Evolutionary conservation across 2,888 invertebrate genomes (phyloP).

Genomic region (Clostera curtula): DNA sequence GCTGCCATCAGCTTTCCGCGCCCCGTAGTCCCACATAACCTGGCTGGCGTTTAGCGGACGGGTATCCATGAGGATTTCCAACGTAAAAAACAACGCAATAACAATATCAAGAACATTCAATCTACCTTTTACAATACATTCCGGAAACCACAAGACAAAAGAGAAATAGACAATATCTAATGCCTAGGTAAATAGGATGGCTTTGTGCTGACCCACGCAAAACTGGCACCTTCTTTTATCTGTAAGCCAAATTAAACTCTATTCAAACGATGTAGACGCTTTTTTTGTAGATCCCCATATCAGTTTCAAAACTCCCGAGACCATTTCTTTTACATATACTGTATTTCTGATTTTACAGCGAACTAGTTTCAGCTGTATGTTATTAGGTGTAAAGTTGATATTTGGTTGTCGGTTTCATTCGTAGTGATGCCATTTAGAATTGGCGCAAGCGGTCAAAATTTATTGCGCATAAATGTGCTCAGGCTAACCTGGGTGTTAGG

Average conservation of each 20-base stretch:
- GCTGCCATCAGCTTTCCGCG: too few species aligned
- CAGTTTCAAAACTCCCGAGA: slow-evolving; percentile 53
- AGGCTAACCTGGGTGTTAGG: slow-evolving; percentile 72
- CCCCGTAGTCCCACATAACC: too few species aligned
- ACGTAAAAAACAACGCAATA: too few species aligned
- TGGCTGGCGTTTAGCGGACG: too few species aligned
- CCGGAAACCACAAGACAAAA: slow-evolving; percentile 67
- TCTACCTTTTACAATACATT: slow-evolving; percentile 42
- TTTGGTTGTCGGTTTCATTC: slow-evolving; percentile 21
- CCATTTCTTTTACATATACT: slow-evolving; percentile 61
- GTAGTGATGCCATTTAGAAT: slow-evolving; percentile 54
- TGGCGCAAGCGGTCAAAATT: slow-evolving; percentile 67
- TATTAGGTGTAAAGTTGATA: slow-evolving; percentile 22
- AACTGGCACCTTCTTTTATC: slow-evolving; percentile 59
- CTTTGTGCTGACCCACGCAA: slow-evolving; percentile 51
- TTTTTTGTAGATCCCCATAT: slow-evolving; percentile 45
- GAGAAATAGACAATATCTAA: slow-evolving; percentile 61
- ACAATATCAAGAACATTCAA: neutral
- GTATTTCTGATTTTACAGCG: slow-evolving; percentile 24
- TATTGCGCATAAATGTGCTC: slow-evolving; percentile 75
- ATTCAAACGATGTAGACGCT: slow-evolving; percentile 33
- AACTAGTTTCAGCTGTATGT: slow-evolving; percentile 19
- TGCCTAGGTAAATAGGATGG: slow-evolving; percentile 59
- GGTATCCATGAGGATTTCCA: too few species aligned
- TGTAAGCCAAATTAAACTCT: slow-evolving; percentile 37